A percentile compares a stretch with the other conserved stretches of the same genome.
These are phyloP conservation scores for Synergus umbraculus DNA, from an alignment of 2,888 invertebrate genomes.

Conservation along the genomic window DNA sequence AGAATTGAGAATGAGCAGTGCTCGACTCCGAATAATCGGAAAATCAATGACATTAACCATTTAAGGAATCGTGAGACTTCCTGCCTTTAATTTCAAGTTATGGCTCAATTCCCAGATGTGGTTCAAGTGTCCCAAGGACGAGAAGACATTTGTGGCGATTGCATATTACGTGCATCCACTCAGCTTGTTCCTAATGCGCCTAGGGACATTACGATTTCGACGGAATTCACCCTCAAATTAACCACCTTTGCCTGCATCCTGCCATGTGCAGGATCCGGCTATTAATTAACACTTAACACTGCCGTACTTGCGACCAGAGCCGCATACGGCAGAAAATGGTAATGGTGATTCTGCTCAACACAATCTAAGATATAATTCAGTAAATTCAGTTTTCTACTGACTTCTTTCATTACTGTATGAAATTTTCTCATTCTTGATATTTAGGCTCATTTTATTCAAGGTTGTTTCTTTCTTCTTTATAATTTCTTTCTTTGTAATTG, in stretches of 20 bases:
- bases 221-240: constrained; percentile 58
- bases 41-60: background rate
- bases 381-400: too few relatives aligned
- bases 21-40: background rate
- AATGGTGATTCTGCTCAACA: too few relatives aligned
- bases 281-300: constrained; percentile 62
- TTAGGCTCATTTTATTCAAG: too few relatives aligned
- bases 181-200: constrained; percentile 46
- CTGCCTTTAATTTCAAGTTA: constrained; percentile 15
- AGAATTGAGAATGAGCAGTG: background rate
- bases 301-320: constrained; percentile 2
- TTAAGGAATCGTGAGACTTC: background rate
- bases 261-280: constrained; percentile 60
- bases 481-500: too few relatives aligned
- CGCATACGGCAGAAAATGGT: constrained; percentile 5
- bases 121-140: constrained; percentile 1
- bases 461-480: too few relatives aligned
- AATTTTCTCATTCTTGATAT: too few relatives aligned
- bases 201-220: constrained; percentile 52
- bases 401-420: background rate
- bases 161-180: constrained; percentile 42
- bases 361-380: too few relatives aligned
- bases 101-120: constrained; percentile 15
- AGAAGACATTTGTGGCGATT: constrained; percentile 42
- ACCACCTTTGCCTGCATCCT: constrained; percentile 48